Percentiles rank a stretch among this genome's conserved stretches.
These are phyloP conservation scores for Agrochola macilenta DNA, from an alignment of 2,888 invertebrate genomes.

Conservation along the genomic window DNA sequence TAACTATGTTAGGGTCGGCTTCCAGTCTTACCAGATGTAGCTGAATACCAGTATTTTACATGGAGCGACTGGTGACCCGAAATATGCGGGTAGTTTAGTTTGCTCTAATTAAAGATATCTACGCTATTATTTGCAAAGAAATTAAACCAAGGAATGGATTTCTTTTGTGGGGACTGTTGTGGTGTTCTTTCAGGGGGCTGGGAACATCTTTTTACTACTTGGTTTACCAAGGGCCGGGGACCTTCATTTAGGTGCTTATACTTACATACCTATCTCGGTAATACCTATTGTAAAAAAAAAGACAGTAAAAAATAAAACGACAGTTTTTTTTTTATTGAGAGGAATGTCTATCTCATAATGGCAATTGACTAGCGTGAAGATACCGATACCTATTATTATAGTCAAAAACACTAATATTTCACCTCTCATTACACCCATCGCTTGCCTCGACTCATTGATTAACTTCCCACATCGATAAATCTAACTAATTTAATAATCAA, in stretches of 20 bases:
- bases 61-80: neutral
- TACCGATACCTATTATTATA: neutral
- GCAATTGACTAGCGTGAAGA: neutral
- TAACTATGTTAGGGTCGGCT: neutral
- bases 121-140: neutral
- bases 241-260: too few relatives aligned
- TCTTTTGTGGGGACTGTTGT: neutral
- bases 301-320: too few relatives aligned
- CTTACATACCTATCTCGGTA: neutral
- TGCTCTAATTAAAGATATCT: neutral
- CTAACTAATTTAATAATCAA: slow-evolving; percentile 53
- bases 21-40: neutral
- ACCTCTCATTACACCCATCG: slow-evolving; percentile 32
- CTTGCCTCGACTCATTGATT: slow-evolving; percentile 45
- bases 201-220: neutral
- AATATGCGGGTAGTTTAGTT: neutral
- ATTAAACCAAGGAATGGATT: neutral
- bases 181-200: neutral
- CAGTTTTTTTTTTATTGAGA: neutral
- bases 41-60: neutral
- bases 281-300: too few relatives aligned
- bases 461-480: slow-evolving; percentile 53
- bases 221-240: neutral
- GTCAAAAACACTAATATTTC: slow-evolving; percentile 35
- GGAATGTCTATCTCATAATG: neutral